Conservation (phyloP, 2,888 invertebrate genomes). For the Ormyrus pomaceus region DNA sequence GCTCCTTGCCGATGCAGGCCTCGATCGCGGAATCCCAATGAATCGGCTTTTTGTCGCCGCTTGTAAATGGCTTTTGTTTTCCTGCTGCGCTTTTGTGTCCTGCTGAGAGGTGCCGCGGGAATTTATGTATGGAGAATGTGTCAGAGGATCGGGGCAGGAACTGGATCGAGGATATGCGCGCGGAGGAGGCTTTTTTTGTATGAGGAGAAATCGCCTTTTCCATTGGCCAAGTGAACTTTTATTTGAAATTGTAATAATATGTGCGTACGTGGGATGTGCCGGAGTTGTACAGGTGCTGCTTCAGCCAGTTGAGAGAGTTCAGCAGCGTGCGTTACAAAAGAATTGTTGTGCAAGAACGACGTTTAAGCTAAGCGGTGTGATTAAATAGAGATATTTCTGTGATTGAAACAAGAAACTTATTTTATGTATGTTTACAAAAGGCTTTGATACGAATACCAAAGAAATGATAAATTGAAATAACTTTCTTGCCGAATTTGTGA, state of each 20-base stretch:
- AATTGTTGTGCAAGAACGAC: conserved; percentile 36
- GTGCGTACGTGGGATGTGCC: conserved; percentile 30
- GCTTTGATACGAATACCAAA: too few species aligned
- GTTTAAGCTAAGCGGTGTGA: conserved; percentile 17
- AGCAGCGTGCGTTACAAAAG: conserved; percentile 48
- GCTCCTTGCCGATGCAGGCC: too few species aligned
- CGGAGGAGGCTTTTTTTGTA: not conserved
- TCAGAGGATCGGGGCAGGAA: not conserved
- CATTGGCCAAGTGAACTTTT: conserved; percentile 16
- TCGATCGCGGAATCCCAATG: not conserved
- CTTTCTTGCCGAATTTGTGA: too few species aligned
- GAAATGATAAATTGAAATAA: too few species aligned
- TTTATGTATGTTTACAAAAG: too few species aligned
- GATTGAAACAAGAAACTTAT: too few species aligned
- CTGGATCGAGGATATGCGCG: not conserved
- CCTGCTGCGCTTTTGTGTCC: not conserved
- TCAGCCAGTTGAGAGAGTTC: conserved; percentile 25
- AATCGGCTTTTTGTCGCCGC: too few species aligned
- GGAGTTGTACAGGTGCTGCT: not conserved
- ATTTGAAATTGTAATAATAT: conserved; percentile 38
- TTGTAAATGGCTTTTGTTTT: not conserved
- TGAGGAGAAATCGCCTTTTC: conserved; percentile 7
- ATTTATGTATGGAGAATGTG: conserved; percentile 15
- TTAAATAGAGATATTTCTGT: not conserved
- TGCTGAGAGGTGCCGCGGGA: not conserved